These are phyloP conservation scores for Rhabditoides inermis DNA, from an alignment of 2,888 invertebrate species.

Conservation along the genomic window DNA sequence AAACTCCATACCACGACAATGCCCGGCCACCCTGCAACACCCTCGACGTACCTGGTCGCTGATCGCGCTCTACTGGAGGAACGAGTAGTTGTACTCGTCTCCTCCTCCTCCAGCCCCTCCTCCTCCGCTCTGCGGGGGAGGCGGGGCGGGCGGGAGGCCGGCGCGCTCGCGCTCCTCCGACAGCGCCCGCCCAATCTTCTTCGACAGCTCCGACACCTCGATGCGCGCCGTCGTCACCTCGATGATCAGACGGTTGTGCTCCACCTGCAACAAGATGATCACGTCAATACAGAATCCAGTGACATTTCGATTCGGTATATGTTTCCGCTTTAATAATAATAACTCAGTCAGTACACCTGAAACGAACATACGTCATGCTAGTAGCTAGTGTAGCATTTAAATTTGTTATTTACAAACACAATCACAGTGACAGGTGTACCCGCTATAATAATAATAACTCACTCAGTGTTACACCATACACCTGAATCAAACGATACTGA, in stretches of 20 bases:
- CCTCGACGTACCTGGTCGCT: no score
- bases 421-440: no score
- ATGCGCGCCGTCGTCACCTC: conserved; percentile 35
- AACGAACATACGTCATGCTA: no score
- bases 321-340: no score
- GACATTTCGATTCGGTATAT: background rate
- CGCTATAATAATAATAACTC: no score
- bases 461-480: no score
- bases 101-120: conserved; percentile 11
- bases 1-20: no score
- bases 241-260: conserved; percentile 34
- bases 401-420: no score
- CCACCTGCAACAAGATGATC: conserved; percentile 16
- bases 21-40: no score
- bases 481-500: no score
- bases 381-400: no score
- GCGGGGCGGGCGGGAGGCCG: conserved; percentile 6
- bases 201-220: conserved; percentile 29
- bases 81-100: conserved; percentile 32
- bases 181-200: conserved; percentile 30
- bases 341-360: no score
- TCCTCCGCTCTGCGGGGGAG: conserved; percentile 9
- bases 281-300: background rate
- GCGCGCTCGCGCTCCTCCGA: conserved; percentile 11
- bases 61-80: conserved; percentile 23